A percentile compares a stretch with the other conserved stretches of the same genome.
These are phyloP conservation scores for Stomatorhinus ivindoensis DNA, from an alignment of 2,113 vertebrate species.

Conservation along the genomic window DNA sequence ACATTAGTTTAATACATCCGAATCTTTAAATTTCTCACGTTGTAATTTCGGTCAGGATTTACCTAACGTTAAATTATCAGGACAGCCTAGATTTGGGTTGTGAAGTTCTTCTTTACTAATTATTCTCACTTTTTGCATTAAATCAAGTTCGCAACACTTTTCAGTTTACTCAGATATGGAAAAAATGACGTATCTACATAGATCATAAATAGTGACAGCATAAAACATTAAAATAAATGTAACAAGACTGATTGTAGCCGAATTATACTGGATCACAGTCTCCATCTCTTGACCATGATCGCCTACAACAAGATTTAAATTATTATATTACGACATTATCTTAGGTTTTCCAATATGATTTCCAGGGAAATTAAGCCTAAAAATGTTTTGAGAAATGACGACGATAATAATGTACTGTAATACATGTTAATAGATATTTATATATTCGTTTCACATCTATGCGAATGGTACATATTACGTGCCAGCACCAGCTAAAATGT, in stretches of 20 bases:
- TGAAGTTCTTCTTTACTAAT: not conserved
- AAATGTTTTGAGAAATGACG: not conserved
- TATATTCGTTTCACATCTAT: not conserved
- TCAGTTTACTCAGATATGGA: not conserved
- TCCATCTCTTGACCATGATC: not conserved
- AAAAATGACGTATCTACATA: not conserved
- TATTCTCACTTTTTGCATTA: not conserved
- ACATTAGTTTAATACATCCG: not conserved
- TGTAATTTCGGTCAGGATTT: not conserved
- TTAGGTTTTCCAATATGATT: not conserved
- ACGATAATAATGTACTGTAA: not conserved
- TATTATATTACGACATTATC: not conserved
- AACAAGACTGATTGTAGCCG: not conserved
- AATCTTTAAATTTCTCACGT: not conserved
- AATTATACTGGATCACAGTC: not conserved
- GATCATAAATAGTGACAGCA: not conserved
- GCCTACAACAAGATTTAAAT: not conserved
- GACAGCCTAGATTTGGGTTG: not conserved
- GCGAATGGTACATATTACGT: not conserved
- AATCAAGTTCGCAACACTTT: not conserved
- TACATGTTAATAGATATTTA: not conserved
- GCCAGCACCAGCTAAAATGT: not conserved
- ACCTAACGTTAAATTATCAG: not conserved
- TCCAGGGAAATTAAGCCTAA: not conserved
- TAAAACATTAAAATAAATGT: not conserved